Evolutionary conservation across 1,140 invertebrate genomes (phyloP).

Genomic region (Pogonus chalceus): DNA sequence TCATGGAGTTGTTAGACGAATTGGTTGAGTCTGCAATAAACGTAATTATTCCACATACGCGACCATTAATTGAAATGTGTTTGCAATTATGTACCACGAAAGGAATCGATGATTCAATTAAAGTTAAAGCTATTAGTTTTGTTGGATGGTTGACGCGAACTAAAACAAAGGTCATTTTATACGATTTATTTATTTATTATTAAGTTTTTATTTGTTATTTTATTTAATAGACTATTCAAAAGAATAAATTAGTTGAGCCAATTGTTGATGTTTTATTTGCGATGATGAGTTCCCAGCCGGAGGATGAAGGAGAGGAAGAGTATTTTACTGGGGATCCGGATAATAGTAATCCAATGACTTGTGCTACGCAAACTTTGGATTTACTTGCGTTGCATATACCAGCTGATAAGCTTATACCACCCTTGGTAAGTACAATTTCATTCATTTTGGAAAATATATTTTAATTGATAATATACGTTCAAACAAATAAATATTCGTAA

Average conservation of each 20-base stretch:
- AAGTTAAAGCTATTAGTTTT: conserved; percentile 56
- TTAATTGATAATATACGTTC: too few species aligned
- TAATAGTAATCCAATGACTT: conserved; percentile 48
- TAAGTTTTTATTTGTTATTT: neutral
- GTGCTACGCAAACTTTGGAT: conserved; percentile 65
- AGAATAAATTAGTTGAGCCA: conserved; percentile 61
- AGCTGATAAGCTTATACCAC: conserved; percentile 64
- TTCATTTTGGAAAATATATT: too few species aligned
- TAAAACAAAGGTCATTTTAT: conserved; percentile 53
- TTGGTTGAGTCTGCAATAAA: conserved; percentile 55
- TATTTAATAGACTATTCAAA: conserved; percentile 48
- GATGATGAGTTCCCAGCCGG: conserved; percentile 49
- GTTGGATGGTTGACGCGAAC: conserved; percentile 51
- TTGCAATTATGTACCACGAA: conserved; percentile 48
- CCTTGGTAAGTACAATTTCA: conserved; percentile 25
- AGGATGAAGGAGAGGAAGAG: conserved; percentile 51
- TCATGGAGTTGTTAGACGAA: conserved; percentile 63
- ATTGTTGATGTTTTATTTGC: conserved; percentile 58
- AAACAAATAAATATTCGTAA: too few species aligned
- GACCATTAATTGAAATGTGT: conserved; percentile 54
- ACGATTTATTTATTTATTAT: neutral
- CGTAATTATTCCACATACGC: conserved; percentile 54
- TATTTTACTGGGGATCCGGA: conserved; percentile 49
- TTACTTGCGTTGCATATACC: conserved; percentile 65
- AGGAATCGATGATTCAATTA: conserved; percentile 44